Conservation (phyloP, 2,797 vertebrate species). For the Hippoglossus hippoglossus region DNA sequence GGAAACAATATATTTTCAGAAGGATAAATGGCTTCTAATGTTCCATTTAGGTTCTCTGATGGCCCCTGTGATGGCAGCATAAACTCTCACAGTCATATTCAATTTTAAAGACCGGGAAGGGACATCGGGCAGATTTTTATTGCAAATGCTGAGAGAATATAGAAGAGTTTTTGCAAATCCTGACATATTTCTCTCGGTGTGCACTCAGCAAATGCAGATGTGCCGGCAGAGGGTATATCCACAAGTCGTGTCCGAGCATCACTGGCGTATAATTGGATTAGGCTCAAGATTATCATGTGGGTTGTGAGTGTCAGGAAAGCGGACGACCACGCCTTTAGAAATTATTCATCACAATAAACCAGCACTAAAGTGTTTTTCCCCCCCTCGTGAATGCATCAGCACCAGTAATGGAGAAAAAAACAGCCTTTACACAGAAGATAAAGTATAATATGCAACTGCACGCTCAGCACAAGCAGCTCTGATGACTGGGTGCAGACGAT, state of each 20-base stretch:
- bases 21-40: constrained; percentile 59
- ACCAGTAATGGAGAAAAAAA: constrained; percentile 6
- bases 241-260: constrained; percentile 45
- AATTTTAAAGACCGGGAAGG: constrained; percentile 42
- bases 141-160: constrained; percentile 46
- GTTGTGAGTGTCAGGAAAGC: constrained; percentile 31
- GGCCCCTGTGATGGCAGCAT: constrained; percentile 54
- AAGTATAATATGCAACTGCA: constrained; percentile 36
- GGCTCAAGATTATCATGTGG: constrained; percentile 62
- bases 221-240: constrained; percentile 49
- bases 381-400: constrained; percentile 32
- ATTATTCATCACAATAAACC: constrained; percentile 68
- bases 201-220: constrained; percentile 54
- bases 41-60: constrained; percentile 52
- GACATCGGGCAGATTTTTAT: constrained; percentile 16
- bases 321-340: constrained; percentile 54
- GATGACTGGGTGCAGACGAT: constrained; percentile 28
- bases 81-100: constrained; percentile 58
- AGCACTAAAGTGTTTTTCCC: constrained; percentile 35
- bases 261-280: constrained; percentile 58
- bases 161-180: constrained; percentile 34
- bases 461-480: constrained; percentile 39
- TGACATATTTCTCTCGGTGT: constrained; percentile 45
- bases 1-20: constrained; percentile 62
- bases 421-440: constrained; percentile 1